Conservation (phyloP, 2,888 invertebrate genomes). For the Hetaerina titia region DNA sequence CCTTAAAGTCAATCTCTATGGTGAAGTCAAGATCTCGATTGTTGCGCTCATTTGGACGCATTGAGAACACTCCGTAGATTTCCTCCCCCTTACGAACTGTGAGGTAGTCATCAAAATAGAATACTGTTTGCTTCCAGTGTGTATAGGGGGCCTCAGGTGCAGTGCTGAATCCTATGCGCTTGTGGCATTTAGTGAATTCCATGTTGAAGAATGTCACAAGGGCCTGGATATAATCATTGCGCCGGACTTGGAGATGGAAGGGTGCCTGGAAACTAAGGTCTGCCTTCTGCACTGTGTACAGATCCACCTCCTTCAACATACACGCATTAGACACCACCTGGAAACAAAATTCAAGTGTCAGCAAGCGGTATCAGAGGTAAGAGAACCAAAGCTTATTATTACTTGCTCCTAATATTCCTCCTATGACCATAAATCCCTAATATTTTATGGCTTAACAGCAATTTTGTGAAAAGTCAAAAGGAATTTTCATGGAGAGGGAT, state of each 20-base stretch:
- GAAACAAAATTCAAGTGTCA: neutral
- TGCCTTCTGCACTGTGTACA: constrained; percentile 97
- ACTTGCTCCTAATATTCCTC: too few species aligned
- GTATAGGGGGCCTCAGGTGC: constrained; percentile 99
- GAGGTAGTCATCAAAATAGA: constrained; percentile 98
- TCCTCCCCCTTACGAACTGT: constrained; percentile 98
- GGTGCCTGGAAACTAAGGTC: constrained; percentile 96
- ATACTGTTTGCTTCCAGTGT: constrained; percentile 99
- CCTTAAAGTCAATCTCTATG: constrained; percentile 95
- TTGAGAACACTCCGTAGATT: constrained; percentile 92
- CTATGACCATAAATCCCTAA: too few species aligned
- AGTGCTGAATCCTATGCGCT: constrained; percentile 98
- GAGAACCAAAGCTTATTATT: neutral
- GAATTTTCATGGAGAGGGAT: too few species aligned
- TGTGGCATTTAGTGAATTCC: constrained; percentile 99
- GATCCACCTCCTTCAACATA: constrained; percentile 97
- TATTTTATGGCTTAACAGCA: too few species aligned
- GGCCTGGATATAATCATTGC: constrained; percentile 98
- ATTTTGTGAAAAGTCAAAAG: too few species aligned
- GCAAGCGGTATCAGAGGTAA: neutral
- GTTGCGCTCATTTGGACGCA: constrained; percentile 98
- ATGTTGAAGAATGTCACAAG: constrained; percentile 99
- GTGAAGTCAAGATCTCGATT: constrained; percentile 98
- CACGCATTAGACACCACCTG: constrained; percentile 96
- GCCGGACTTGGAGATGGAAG: constrained; percentile 86